Conservation (phyloP, 2,888 invertebrate species). For the Cyclophora punctaria region DNA sequence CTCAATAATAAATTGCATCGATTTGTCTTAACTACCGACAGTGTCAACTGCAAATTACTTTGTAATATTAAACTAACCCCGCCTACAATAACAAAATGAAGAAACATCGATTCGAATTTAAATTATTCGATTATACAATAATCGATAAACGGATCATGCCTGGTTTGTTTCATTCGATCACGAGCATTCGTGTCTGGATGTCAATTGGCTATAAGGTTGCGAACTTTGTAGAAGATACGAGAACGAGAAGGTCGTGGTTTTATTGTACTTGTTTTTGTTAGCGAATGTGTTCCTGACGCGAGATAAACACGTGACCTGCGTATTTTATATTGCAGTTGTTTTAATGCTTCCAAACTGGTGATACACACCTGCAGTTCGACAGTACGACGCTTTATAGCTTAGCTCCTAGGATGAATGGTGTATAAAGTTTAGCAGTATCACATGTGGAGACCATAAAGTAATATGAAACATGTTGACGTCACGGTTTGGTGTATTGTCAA, state of each 20-base stretch:
- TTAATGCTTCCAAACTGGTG: not conserved
- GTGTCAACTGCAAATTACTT: too few species aligned
- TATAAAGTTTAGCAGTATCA: too few species aligned
- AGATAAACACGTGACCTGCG: slow-evolving; percentile 32
- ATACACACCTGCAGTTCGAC: not conserved
- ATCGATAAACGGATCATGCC: slow-evolving; percentile 9
- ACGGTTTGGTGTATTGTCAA: too few species aligned
- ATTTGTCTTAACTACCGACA: not conserved
- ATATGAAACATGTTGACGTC: too few species aligned
- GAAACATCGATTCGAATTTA: too few species aligned
- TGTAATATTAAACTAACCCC: too few species aligned
- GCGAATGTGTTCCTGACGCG: slow-evolving; percentile 39
- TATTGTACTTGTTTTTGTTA: slow-evolving; percentile 43
- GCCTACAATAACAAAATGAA: too few species aligned
- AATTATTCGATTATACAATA: not conserved
- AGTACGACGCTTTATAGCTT: not conserved
- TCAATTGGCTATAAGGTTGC: slow-evolving; percentile 67
- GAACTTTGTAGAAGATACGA: slow-evolving; percentile 42
- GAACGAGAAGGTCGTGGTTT: slow-evolving; percentile 30
- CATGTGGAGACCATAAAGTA: too few species aligned
- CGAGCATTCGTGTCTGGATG: slow-evolving; percentile 67
- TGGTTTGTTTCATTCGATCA: slow-evolving; percentile 59
- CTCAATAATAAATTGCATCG: not conserved
- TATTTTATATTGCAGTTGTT: slow-evolving; percentile 3
- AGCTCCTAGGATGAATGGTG: too few species aligned